A percentile compares a stretch with the other conserved stretches of the same genome.
These are phyloP conservation scores for Tetragonula clypearis DNA, from an alignment of 1,140 invertebrate species.

Conservation along the genomic window DNA sequence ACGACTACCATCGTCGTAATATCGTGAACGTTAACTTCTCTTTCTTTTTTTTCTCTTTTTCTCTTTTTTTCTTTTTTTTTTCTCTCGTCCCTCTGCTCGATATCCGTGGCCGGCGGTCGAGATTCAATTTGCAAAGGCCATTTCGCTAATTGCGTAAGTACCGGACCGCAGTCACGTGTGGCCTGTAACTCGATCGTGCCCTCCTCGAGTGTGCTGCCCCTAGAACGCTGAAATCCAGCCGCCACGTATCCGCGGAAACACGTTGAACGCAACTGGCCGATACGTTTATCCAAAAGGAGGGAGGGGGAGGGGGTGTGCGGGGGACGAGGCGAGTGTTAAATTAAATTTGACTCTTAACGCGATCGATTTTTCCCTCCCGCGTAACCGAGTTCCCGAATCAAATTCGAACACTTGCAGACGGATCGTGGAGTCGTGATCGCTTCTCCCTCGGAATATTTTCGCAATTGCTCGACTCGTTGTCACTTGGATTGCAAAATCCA, in stretches of 20 bases:
- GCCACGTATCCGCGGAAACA: constrained; percentile 3
- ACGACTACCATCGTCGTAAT: constrained; percentile 21
- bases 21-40: constrained; percentile 53
- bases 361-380: too few species aligned
- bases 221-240: constrained; percentile 11
- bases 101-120: constrained; percentile 54
- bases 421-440: too few species aligned
- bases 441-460: too few species aligned
- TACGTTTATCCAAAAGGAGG: too few species aligned
- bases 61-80: too few species aligned
- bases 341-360: too few species aligned
- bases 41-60: background rate
- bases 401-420: too few species aligned
- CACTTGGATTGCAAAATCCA: too few species aligned
- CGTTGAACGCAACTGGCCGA: constrained; percentile 14
- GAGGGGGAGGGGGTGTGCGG: too few species aligned
- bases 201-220: constrained; percentile 41
- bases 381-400: too few species aligned
- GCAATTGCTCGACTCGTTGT: too few species aligned
- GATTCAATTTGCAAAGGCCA: constrained; percentile 70
- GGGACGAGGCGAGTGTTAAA: too few species aligned
- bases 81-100: background rate
- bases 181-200: constrained; percentile 47
- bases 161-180: constrained; percentile 65
- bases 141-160: constrained; percentile 69